Conservation (phyloP, 2,797 vertebrate genomes). For the Valencia hispanica region DNA sequence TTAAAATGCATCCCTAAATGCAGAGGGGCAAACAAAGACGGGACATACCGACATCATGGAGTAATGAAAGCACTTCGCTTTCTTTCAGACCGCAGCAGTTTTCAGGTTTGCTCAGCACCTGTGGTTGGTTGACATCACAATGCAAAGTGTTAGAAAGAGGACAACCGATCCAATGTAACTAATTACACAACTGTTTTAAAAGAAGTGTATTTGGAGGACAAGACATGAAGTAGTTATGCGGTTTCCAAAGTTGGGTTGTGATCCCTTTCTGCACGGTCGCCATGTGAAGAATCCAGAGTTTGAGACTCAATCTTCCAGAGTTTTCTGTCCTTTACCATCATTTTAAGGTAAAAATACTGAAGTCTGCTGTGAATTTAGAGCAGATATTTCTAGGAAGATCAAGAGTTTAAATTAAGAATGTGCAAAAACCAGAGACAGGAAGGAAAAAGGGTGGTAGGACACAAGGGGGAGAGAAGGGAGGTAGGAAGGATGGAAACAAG, state of each 20-base stretch:
- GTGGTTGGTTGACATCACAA: constrained; percentile 1
- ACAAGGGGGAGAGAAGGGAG: background rate
- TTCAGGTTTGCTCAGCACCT: constrained; percentile 96
- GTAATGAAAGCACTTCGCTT: constrained; percentile 93
- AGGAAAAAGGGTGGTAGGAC: background rate
- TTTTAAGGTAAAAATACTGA: background rate
- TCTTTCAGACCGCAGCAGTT: constrained; percentile 99
- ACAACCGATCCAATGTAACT: background rate
- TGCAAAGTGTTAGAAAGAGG: background rate
- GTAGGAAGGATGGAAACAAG: background rate
- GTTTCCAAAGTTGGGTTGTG: background rate
- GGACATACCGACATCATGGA: constrained; percentile 92
- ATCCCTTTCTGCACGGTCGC: background rate
- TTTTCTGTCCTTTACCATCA: background rate
- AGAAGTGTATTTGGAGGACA: background rate
- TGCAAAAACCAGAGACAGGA: background rate
- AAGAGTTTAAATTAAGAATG: background rate
- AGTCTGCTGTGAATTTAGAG: background rate
- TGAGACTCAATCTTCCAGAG: background rate
- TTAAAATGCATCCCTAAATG: accelerated
- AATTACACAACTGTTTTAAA: background rate
- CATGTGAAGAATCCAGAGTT: background rate
- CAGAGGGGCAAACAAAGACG: background rate
- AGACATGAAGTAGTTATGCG: background rate
- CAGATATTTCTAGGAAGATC: background rate